Conservation (phyloP, 2,888 invertebrate genomes). For the Lasioglossum malachurum region DNA sequence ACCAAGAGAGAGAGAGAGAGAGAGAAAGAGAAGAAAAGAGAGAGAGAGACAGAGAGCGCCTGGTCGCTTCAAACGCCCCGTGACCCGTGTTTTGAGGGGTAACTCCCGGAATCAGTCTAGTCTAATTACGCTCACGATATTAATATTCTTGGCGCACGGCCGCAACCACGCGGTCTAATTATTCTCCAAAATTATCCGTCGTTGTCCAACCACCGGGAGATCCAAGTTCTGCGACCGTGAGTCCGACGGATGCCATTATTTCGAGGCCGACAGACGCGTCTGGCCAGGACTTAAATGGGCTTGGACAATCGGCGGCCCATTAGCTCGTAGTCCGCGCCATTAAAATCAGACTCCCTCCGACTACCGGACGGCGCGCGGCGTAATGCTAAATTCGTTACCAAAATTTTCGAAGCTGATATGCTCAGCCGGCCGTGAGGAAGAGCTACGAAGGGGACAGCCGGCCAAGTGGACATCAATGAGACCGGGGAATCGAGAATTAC, state of each 20-base stretch:
- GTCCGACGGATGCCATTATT: constrained; percentile 68
- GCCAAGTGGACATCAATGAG: constrained; percentile 40
- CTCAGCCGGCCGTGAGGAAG: constrained; percentile 73
- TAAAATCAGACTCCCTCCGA: constrained; percentile 81
- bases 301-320: constrained; percentile 79
- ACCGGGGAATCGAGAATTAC: constrained; percentile 37
- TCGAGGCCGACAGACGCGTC: constrained; percentile 70
- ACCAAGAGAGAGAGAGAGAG: background rate
- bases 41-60: background rate
- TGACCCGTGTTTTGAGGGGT: constrained; percentile 39
- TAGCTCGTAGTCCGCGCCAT: constrained; percentile 76
- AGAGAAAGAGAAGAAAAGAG: too few species aligned
- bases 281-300: constrained; percentile 74
- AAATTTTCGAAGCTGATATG: constrained; percentile 78
- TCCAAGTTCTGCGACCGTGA: constrained; percentile 42
- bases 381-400: constrained; percentile 80
- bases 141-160: constrained; percentile 66
- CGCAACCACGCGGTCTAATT: constrained; percentile 52
- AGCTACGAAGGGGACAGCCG: constrained; percentile 35
- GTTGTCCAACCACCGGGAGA: constrained; percentile 40
- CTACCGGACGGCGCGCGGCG: constrained; percentile 68
- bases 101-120: constrained; percentile 57
- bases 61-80: background rate
- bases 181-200: constrained; percentile 65
- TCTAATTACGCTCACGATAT: constrained; percentile 57